Percentiles rank a stretch among this genome's conserved stretches.
Evolutionary conservation across 2,113 vertebrate genomes (phyloP).

Genomic region (Microtus montanus): DNA sequence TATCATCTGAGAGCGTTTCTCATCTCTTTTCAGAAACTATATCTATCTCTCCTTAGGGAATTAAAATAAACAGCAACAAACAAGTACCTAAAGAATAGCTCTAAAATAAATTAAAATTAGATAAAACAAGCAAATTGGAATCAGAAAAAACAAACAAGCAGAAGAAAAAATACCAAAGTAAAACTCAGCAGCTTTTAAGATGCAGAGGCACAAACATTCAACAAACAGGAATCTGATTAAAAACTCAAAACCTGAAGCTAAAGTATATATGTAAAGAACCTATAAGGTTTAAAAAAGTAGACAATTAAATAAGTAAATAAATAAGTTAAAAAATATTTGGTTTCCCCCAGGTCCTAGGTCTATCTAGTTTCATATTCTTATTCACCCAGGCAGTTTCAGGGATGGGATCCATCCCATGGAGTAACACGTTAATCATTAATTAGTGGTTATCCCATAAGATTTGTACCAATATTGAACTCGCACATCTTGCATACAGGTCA

Average conservation of each 20-base stretch:
- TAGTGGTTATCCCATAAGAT: too few species aligned
- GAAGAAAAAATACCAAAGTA: background rate
- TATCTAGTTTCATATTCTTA: background rate
- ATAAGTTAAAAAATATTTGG: background rate
- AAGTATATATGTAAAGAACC: background rate
- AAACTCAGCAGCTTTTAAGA: background rate
- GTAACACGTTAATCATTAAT: background rate
- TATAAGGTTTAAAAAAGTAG: background rate
- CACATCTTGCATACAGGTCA: background rate
- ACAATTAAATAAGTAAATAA: background rate
- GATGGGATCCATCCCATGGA: background rate
- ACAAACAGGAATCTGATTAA: background rate
- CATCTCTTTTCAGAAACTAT: background rate
- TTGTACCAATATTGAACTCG: too few species aligned
- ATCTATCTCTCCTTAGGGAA: background rate
- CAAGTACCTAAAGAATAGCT: background rate
- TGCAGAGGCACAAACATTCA: background rate
- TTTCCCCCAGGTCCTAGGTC: background rate
- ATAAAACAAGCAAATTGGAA: background rate
- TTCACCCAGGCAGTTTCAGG: background rate
- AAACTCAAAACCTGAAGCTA: background rate
- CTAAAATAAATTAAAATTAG: background rate
- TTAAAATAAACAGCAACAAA: too few species aligned
- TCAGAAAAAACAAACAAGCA: background rate
- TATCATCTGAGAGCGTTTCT: background rate